Evolutionary conservation across 1,140 invertebrate species (phyloP).

Genomic region (Pseudomyrmex pallidus): DNA sequence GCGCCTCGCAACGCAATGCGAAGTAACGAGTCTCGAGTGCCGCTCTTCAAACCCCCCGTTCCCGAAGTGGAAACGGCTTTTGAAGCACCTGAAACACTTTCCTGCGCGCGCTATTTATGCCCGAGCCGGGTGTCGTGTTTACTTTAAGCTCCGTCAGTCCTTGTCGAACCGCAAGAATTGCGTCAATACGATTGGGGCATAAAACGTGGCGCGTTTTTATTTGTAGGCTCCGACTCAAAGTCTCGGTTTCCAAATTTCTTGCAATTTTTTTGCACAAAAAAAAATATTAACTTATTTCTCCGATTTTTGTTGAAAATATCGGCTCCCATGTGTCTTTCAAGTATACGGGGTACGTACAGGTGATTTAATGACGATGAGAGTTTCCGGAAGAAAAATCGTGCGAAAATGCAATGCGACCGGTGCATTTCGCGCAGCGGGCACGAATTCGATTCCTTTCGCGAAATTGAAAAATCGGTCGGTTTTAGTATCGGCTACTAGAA

Average conservation of each 20-base stretch:
- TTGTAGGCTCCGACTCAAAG: neutral
- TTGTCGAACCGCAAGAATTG: neutral
- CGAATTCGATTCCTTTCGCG: conserved; percentile 55
- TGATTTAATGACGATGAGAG: conserved; percentile 18
- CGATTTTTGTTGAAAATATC: neutral
- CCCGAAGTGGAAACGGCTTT: conserved; percentile 54
- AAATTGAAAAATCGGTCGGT: conserved; percentile 60
- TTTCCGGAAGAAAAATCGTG: conserved; percentile 39
- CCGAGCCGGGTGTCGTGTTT: conserved; percentile 45
- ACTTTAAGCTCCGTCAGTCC: conserved; percentile 14
- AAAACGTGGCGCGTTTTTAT: neutral
- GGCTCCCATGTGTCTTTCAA: neutral
- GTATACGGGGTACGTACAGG: no score
- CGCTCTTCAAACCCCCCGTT: conserved; percentile 56
- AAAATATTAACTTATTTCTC: neutral
- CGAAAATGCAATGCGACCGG: conserved; percentile 18
- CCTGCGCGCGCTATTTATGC: conserved; percentile 53
- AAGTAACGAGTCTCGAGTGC: conserved; percentile 69
- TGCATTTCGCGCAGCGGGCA: conserved; percentile 48
- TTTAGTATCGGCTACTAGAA: conserved; percentile 35
- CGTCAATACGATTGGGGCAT: neutral
- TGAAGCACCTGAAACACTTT: conserved; percentile 67
- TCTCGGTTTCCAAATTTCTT: neutral
- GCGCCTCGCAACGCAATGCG: conserved; percentile 57
- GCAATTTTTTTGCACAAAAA: neutral